These are phyloP conservation scores for Drosophila lacteicornis DNA, from an alignment of 1,140 invertebrate species.

Conservation along the genomic window DNA sequence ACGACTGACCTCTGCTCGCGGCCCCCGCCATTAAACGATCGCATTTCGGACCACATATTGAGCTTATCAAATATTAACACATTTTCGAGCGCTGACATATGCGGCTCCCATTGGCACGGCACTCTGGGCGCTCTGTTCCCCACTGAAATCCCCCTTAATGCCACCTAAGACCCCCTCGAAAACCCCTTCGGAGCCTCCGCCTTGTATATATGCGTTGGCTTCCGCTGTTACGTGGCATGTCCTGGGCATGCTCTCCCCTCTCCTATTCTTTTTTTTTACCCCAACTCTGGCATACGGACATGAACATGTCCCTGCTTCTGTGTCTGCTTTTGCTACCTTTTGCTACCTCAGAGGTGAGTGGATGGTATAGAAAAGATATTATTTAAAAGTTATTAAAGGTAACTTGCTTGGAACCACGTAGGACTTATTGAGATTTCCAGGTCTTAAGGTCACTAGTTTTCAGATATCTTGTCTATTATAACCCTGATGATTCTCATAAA, in stretches of 20 bases:
- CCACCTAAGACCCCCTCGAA: conserved; percentile 5
- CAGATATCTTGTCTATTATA: background rate
- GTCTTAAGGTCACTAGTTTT: too few species aligned
- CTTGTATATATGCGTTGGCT: conserved; percentile 53
- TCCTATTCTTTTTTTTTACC: background rate
- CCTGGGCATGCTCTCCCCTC: conserved; percentile 2
- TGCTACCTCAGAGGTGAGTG: background rate
- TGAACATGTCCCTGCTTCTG: conserved; percentile 34
- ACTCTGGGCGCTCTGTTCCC: too few species aligned
- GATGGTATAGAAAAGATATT: background rate
- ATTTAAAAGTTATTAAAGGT: background rate
- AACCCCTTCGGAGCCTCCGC: conserved; percentile 18
- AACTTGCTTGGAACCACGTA: too few species aligned
- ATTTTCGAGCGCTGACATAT: conserved; percentile 76
- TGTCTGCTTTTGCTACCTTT: background rate
- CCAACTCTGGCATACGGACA: conserved; percentile 23
- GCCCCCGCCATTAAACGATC: conserved; percentile 37
- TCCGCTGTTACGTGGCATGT: conserved; percentile 74
- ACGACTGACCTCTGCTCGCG: conserved; percentile 16
- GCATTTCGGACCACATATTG: conserved; percentile 75
- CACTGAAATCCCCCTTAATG: conserved; percentile 1
- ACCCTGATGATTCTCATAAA: background rate
- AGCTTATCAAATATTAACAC: conserved; percentile 84
- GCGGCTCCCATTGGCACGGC: conserved; percentile 19
- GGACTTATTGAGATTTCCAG: too few species aligned